These are phyloP conservation scores for Solenopsis invicta DNA, from an alignment of 1,140 invertebrate species.

Conservation along the genomic window DNA sequence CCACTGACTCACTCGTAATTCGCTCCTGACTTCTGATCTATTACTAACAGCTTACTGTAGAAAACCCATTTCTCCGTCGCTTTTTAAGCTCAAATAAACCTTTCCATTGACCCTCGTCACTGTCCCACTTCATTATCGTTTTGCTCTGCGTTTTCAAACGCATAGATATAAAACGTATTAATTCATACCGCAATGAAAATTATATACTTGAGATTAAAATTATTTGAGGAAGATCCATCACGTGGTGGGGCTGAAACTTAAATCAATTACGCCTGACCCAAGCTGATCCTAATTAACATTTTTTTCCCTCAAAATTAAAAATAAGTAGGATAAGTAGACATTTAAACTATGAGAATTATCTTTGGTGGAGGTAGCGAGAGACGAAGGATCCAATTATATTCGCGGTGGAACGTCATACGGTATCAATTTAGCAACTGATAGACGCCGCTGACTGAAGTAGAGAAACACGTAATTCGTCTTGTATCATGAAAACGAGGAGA, in stretches of 20 bases:
- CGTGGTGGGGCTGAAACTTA: background rate
- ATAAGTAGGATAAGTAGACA: background rate
- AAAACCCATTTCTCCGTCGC: background rate
- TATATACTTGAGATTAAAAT: background rate
- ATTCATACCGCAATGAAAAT: background rate
- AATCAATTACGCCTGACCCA: background rate
- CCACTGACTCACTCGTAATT: no score
- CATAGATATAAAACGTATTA: no score
- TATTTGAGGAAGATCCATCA: background rate
- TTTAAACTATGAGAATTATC: background rate
- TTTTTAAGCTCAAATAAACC: background rate
- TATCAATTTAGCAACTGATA: conserved; percentile 29
- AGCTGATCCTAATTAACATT: conserved; percentile 3
- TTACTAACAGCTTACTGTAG: no score
- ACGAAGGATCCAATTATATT: conserved; percentile 14
- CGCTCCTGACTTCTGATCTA: no score
- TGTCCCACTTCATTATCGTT: no score
- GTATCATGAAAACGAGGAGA: conserved; percentile 19
- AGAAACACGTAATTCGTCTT: conserved; percentile 28
- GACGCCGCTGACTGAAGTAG: background rate
- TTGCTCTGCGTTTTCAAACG: no score
- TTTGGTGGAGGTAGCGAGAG: background rate
- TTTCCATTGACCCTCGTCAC: no score
- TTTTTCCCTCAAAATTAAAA: conserved; percentile 7
- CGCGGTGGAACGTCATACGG: background rate